Percentiles rank a stretch among this genome's conserved stretches.
phyloP scores from a whole-genome alignment of 2,888 invertebrate genomes.

The Eilema sororculum region DNA sequence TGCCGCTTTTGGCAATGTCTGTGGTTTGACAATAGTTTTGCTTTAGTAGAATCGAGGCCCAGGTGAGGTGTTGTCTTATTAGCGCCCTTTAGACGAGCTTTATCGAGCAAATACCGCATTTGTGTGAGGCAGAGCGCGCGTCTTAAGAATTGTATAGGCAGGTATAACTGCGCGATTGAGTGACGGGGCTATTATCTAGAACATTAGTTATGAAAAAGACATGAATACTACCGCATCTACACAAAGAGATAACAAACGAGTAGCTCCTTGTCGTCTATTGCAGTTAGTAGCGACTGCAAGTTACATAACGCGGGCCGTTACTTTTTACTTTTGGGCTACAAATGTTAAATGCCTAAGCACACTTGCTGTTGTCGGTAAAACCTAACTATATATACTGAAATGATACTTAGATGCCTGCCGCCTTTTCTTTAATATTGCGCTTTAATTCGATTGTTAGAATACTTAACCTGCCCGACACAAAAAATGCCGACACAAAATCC shows the following conservation, averaged over 20 bases:
- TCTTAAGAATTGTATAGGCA: no score
- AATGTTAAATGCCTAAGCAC: slow-evolving; percentile 69
- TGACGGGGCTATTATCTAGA: no score
- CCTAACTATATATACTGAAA: not conserved
- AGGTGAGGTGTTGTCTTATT: no score
- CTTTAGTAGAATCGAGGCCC: no score
- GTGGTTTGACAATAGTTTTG: no score
- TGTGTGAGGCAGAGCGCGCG: no score
- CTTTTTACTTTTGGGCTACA: slow-evolving; percentile 69
- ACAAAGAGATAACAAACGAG: slow-evolving; percentile 41
- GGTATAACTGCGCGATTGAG: no score
- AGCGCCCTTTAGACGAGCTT: no score
- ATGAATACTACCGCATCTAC: slow-evolving; percentile 11
- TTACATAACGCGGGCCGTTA: slow-evolving; percentile 69
- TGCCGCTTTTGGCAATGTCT: no score
- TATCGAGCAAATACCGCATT: no score
- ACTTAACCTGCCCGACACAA: not conserved
- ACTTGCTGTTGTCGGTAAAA: slow-evolving; percentile 45
- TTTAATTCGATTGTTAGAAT: not conserved
- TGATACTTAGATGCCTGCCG: not conserved
- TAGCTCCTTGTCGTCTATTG: slow-evolving; percentile 59
- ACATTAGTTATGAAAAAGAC: not conserved
- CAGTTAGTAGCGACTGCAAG: slow-evolving; percentile 62
- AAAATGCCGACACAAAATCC: not conserved
- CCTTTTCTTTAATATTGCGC: not conserved